Percentiles rank a stretch among this genome's conserved stretches.
Conservation (phyloP, 2,888 invertebrate species). For the Belgica antarctica region DNA sequence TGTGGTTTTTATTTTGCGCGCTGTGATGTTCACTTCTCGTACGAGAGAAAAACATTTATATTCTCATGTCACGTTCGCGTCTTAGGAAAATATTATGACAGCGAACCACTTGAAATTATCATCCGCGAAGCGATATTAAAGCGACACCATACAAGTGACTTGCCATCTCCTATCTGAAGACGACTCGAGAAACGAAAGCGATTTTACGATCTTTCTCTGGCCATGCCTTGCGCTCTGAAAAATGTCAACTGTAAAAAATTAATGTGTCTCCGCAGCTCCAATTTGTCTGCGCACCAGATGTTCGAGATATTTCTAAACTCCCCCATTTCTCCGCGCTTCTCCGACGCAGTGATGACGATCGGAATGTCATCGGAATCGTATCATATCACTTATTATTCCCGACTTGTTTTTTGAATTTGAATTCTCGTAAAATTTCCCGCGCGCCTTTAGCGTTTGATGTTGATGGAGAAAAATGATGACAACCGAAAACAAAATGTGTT, state of each 20-base stretch:
- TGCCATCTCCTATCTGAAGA: not conserved
- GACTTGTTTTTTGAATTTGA: not conserved
- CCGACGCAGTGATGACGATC: not conserved
- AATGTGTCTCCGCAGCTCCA: constrained; percentile 26
- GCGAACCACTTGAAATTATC: constrained; percentile 26
- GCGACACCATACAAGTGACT: not conserved
- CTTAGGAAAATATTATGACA: constrained; percentile 15
- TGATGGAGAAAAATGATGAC: constrained; percentile 37
- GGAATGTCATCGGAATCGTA: constrained; percentile 6
- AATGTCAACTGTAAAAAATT: constrained; percentile 38
- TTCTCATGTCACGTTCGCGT: constrained; percentile 7
- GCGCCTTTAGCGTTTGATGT: not conserved
- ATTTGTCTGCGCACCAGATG: constrained; percentile 42
- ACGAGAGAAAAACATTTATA: not conserved
- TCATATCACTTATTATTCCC: not conserved
- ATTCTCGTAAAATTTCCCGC: constrained; percentile 22
- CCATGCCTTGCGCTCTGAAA: not conserved
- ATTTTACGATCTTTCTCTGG: not conserved
- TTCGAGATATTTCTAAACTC: not conserved
- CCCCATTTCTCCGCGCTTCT: not conserved
- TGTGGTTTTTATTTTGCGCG: constrained; percentile 20
- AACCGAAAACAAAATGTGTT: constrained; percentile 3
- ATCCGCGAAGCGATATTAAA: constrained; percentile 15
- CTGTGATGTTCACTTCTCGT: not conserved
- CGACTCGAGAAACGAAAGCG: not conserved